Evolutionary conservation across 2,797 vertebrate genomes (phyloP), one percentile per base, ranked within the genome.

Genomic region (Anguilla pacifica): DNA sequence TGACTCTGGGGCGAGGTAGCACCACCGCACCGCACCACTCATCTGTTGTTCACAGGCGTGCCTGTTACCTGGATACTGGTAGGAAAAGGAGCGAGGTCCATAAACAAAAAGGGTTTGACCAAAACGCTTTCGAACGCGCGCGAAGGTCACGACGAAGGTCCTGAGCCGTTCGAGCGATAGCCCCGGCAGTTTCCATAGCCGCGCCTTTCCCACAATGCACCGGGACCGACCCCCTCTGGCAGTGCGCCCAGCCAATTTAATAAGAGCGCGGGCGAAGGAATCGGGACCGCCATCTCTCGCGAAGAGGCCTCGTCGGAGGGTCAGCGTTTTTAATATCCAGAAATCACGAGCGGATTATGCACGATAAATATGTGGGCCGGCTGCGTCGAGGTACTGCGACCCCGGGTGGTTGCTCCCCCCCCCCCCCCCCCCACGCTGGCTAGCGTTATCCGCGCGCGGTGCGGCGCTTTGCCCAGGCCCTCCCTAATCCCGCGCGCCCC

Each of bases 281-380:
- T 95, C 94, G 92, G 89, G 92, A 90, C 94, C 93, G 86, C 94
- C 95, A 94, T 95, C 94, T 93, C 92, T 91, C 91, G 91, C 92
- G 91, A 92, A 93, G 89, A 92, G 93, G 95, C 93, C 93, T 94
- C 92, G 92, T 93, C 91, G 93, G 86, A 87, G 93, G 94, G 95
- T 94, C 93, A 94, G 91, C 91, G 92, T 93, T 92, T 70, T 77
- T 77, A 77, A 39, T 39, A 39, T 77, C 72, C 72, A 19, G 11
- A 77, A 77, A 77, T 77, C 39, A 77, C 35, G 31, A 39, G 31
- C 31, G 6, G 31, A 39, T 35, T 77, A 77, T 39, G 72, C 72
- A 77, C 11, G 35, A 17, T 19, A 39, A 77, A 77, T 70, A 77
- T 39, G 4, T n/a, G 35, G 72, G 72, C 72, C 13, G 22, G 28